These are phyloP conservation scores for Lerema accius DNA, from an alignment of 1,140 invertebrate species.

Conservation along the genomic window DNA sequence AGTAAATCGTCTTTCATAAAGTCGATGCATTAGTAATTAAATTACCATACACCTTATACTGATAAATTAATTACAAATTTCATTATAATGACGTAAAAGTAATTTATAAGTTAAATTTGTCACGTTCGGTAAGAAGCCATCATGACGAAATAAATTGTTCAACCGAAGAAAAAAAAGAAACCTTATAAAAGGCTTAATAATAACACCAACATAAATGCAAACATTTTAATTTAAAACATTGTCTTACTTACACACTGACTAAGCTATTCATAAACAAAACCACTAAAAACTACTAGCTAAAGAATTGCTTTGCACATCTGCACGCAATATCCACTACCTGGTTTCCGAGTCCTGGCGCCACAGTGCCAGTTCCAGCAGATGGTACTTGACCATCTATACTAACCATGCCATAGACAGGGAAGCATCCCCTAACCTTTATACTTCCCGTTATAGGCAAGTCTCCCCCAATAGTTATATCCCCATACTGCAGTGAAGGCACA, in stretches of 20 bases:
- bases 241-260: neutral
- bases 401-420: slow-evolving; percentile 68
- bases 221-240: no score
- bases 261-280: slow-evolving; percentile 8
- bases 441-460: slow-evolving; percentile 66
- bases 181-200: no score
- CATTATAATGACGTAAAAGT: no score
- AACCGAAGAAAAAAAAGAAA: no score
- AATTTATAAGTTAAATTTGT: no score
- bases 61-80: no score
- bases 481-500: slow-evolving; percentile 60
- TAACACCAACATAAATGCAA: no score
- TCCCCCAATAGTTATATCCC: slow-evolving; percentile 61
- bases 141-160: no score
- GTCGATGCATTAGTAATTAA: no score
- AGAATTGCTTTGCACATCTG: slow-evolving; percentile 42
- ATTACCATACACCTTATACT: no score
- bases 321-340: slow-evolving; percentile 46
- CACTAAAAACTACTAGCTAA: slow-evolving; percentile 27
- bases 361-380: slow-evolving; percentile 57
- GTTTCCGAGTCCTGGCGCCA: slow-evolving; percentile 44
- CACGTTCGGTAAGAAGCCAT: no score
- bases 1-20: no score
- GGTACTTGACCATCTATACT: slow-evolving; percentile 62
- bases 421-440: slow-evolving; percentile 67